Base-by-base conservation (phyloP, 2,888 invertebrate genomes). In the Eucriotettix oculatus region DNA sequence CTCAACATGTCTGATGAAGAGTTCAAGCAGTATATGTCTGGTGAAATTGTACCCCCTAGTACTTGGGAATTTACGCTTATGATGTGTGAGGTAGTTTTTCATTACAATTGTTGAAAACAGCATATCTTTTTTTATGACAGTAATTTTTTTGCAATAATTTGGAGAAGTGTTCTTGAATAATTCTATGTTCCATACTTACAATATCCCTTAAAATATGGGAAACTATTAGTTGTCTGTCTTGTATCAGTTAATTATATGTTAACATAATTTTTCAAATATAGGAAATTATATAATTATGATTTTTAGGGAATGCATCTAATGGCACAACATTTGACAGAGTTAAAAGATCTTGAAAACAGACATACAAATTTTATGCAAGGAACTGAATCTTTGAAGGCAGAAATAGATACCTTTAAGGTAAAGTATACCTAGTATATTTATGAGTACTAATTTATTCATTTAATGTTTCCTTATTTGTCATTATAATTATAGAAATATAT, bases 11-110 rank as follows among this genome's bases (percentile, higher is more conserved):
- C 90, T 16, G 82, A 85, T 68, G 87, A 90, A 66, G 96, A 98
- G 74, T 99, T 97, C 71, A 86, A 94, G 67, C 86, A 89, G 29
- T 91, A 95, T 73, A 95, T 98, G 78, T 87, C 89, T 11, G 97
- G 98, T 42, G 87, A 90, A 64, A 84, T 90, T 61, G 84, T 90
- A 12, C 88, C 90, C 17, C 91, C 92, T 58, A 86, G 85, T 66
- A 83, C 85, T 9, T 87, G 87, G 82, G 86, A 87, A 70, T 89
- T 87, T 41, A 89, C 90, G 10, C 72, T 90, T 59, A 82, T 89
- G 58, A 85, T 90, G 66, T 90, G 90, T 70, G 90, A 90, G 72
- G 87, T 76, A 69, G 64, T 61, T n/a, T 61, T 48, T 29, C 29
- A 29, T 29, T 29, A 29, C 29, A 5, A 29, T 29, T 29, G 7